Percentiles rank a stretch among this genome's conserved stretches.
Evolutionary conservation across 2,113 vertebrate genomes (phyloP).

Genomic region (Crocuta crocuta): DNA sequence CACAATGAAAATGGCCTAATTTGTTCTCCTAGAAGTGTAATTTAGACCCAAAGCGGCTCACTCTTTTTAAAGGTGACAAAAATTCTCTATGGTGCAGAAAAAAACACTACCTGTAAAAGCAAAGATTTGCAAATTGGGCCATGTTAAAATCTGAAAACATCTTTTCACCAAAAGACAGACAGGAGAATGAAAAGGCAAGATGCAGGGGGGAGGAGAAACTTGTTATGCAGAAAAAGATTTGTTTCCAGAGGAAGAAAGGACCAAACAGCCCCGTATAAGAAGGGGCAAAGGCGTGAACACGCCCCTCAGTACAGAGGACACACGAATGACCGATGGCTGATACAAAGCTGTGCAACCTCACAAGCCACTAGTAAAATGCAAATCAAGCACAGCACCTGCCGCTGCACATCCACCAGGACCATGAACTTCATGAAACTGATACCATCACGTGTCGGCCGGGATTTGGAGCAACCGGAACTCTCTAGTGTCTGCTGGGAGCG

Average conservation of each 20-base stretch:
- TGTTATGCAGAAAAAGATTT: neutral
- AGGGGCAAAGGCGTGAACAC: accelerated
- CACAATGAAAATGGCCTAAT: neutral
- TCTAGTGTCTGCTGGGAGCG: accelerated
- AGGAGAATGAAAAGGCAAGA: neutral
- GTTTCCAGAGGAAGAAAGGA: neutral
- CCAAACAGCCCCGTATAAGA: neutral
- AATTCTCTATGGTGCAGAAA: conserved; percentile 53
- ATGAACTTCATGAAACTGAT: neutral
- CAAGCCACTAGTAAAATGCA: neutral
- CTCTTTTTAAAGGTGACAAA: conserved; percentile 72
- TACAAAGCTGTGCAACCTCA: neutral
- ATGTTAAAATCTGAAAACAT: neutral
- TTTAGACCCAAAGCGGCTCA: neutral
- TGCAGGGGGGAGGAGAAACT: neutral
- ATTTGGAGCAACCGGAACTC: neutral
- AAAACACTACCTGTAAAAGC: neutral
- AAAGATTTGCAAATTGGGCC: neutral
- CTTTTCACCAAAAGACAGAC: neutral
- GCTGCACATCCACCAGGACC: accelerated
- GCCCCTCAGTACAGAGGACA: neutral
- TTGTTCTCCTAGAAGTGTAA: neutral
- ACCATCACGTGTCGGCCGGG: neutral
- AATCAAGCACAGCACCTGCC: neutral
- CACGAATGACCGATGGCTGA: accelerated